Evolutionary conservation across 2,797 vertebrate species (phyloP), one percentile per base, ranked within the genome.

Genomic region (Rhinatrema bivittatum): DNA sequence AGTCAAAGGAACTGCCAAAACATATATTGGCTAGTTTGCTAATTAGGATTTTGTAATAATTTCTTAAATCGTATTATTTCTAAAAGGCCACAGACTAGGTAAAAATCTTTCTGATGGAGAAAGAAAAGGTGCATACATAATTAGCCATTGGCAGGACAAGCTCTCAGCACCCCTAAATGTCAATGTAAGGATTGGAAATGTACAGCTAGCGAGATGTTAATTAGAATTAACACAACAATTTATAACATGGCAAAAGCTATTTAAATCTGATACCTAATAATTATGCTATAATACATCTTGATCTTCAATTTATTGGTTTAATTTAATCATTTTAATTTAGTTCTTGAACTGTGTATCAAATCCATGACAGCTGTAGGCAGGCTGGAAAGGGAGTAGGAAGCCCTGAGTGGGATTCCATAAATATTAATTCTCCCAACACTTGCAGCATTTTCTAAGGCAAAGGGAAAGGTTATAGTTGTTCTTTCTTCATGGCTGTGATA

Each of bases 261-360:
- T 53, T 16, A 42, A 53, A 35, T 19, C 20, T 36, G 7, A 6
- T 25, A 20, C 5, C 5, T 28, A 24, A 11, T 36, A 44, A 46
- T 31, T 39, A 18, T 36, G 10, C 3, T 4, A 7, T 21, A 29
- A 25, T 25, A n/a, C 18, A 29, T 20, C 7, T 36, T 43, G 13
- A 7, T 60, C 43, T 40, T 22, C 12, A 7, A 32, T 56, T 34
- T 26, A 20, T 36, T 42, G 3, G 4, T 38, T 46, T 26, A 30
- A 38, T 10, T 25, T 25, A 32, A 39, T 35, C 14, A 33, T 36
- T 57, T 36, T 25, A 30, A 49, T 43, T 25, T 39, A 20, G 3
- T 40, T 42, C 18, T 39, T 25, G 53, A 32, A 20, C 7, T 21
- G 34, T 29, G 6, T 25, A 12, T 32, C 22, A 26, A 36, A 28